Percentiles rank a stretch among this genome's conserved stretches.
These are phyloP conservation scores for Drosophila varians DNA, from an alignment of 1,140 invertebrate species.

Conservation along the genomic window DNA sequence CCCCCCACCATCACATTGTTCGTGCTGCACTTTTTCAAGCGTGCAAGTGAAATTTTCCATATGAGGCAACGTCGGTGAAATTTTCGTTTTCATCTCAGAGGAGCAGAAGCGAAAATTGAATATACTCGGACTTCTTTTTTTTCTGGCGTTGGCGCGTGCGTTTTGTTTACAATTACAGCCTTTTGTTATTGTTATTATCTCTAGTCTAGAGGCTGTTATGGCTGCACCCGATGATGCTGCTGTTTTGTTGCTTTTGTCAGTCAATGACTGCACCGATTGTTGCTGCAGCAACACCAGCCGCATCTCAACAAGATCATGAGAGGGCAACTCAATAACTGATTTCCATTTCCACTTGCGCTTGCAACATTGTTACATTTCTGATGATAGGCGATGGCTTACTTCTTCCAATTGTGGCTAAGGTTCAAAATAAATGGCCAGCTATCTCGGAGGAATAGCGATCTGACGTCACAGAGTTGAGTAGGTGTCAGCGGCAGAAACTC, in stretches of 20 bases:
- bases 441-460: background rate
- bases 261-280: conserved; percentile 60
- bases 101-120: conserved; percentile 25
- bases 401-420: too few relatives aligned
- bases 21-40: conserved; percentile 71
- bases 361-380: background rate
- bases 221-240: conserved; percentile 34
- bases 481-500: conserved; percentile 17
- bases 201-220: conserved; percentile 19
- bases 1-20: background rate
- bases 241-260: conserved; percentile 47
- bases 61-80: conserved; percentile 71
- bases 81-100: conserved; percentile 57
- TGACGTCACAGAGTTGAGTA: conserved; percentile 65
- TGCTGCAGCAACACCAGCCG: conserved; percentile 21
- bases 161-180: conserved; percentile 69
- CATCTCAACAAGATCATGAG: conserved; percentile 60
- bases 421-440: too few relatives aligned
- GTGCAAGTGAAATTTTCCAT: conserved; percentile 80
- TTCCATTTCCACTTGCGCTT: conserved; percentile 22
- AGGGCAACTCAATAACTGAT: conserved; percentile 49
- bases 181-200: conserved; percentile 64
- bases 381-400: background rate
- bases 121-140: conserved; percentile 20
- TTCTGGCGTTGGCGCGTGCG: conserved; percentile 51